Conservation (phyloP, 2,797 vertebrate genomes). For the Chaunax sp. region DNA sequence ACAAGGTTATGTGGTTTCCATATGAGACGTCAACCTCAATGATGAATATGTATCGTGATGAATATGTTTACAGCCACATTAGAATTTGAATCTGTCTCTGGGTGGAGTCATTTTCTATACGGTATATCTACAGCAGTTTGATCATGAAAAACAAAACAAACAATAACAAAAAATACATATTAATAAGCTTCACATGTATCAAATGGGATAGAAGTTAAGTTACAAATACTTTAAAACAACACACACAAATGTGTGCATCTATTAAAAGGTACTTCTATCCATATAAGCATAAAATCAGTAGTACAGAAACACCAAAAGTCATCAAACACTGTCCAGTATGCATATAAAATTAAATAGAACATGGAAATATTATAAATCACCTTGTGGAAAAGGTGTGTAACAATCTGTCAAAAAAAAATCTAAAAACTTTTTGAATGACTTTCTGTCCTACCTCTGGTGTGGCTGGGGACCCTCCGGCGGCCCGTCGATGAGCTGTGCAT, state of each 20-base stretch:
- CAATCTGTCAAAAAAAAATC: background rate
- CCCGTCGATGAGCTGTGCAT: slow-evolving; percentile 88
- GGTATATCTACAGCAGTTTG: slow-evolving; percentile 4
- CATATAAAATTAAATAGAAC: background rate
- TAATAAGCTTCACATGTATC: slow-evolving; percentile 4
- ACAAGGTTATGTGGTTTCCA: background rate
- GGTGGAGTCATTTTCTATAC: background rate
- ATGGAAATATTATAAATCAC: background rate
- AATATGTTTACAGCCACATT: slow-evolving; percentile 10
- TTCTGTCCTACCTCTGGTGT: slow-evolving; percentile 87
- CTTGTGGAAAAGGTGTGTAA: background rate
- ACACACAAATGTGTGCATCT: background rate
- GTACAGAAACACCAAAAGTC: background rate
- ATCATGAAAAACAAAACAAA: background rate
- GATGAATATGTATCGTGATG: slow-evolving; percentile 24
- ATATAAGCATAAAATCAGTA: background rate
- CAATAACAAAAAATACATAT: background rate
- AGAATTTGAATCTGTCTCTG: slow-evolving; percentile 8
- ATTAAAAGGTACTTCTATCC: background rate
- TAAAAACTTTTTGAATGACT: background rate
- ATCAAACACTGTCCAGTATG: background rate
- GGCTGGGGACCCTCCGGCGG: slow-evolving; percentile 88
- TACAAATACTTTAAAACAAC: too few species aligned
- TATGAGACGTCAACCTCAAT: slow-evolving; percentile 4
- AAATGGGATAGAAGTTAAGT: slow-evolving; percentile 5